Evolutionary conservation across 2,888 invertebrate genomes (phyloP).

Genomic region (Drosophila recens): DNA sequence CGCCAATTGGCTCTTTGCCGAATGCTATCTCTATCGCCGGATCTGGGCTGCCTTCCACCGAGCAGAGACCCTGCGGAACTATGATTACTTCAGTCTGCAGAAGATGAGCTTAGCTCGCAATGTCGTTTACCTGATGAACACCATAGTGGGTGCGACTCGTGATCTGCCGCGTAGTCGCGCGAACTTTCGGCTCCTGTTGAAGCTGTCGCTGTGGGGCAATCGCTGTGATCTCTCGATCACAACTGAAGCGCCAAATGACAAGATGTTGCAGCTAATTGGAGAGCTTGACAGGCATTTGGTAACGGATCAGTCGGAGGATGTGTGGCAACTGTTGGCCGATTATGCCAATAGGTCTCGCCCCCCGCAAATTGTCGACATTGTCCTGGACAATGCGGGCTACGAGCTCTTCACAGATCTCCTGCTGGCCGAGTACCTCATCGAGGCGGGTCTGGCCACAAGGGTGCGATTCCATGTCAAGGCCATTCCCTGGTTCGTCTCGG

Average conservation of each 20-base stretch:
- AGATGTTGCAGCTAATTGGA: conserved; percentile 87
- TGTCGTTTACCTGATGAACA: conserved; percentile 53
- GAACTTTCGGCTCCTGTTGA: conserved; percentile 72
- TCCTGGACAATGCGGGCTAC: conserved; percentile 97
- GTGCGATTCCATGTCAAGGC: conserved; percentile 94
- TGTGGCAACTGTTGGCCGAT: conserved; percentile 86
- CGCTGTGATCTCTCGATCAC: conserved; percentile 95
- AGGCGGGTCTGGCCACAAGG: conserved; percentile 87
- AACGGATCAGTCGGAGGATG: conserved; percentile 87
- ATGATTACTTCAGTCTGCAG: conserved; percentile 92
- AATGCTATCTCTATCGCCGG: conserved; percentile 95
- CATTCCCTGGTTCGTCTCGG: conserved; percentile 98
- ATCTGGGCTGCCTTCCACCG: conserved; percentile 89
- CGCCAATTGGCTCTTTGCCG: conserved; percentile 93
- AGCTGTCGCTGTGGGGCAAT: conserved; percentile 95
- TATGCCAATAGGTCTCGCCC: neutral
- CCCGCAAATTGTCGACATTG: conserved; percentile 88
- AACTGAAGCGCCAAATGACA: conserved; percentile 86
- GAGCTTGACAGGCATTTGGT: conserved; percentile 87
- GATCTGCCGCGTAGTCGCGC: conserved; percentile 9
- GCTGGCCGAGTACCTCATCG: conserved; percentile 92
- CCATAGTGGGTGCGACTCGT: conserved; percentile 35
- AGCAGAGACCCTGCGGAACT: conserved; percentile 86
- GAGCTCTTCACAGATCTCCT: conserved; percentile 96
- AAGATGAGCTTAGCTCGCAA: conserved; percentile 88